Base-by-base conservation (phyloP, 2,888 invertebrate genomes). In the Conops quadrifasciatus region DNA sequence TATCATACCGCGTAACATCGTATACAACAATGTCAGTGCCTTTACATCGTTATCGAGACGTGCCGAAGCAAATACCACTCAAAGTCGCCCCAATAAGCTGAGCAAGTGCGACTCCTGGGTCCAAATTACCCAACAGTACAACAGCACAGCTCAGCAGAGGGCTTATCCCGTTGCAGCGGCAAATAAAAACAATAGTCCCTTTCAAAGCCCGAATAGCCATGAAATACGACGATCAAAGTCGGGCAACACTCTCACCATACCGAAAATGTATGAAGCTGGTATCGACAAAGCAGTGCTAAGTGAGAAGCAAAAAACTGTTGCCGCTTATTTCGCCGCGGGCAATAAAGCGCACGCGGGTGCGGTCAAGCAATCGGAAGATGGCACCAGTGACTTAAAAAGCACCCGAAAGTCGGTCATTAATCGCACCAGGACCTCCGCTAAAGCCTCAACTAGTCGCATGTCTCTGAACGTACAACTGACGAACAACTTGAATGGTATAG, bases 21-120 rank as follows among this genome's bases (percentile, higher is more conserved):
- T 86, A 15, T 85, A 80, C 30, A 85, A 85, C 70, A 85, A 86
- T 72, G 77, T 86, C 2, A 81, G 79, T 67, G 84, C 84, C 9
- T 85, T 85, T 21, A 80, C 79, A 13, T 82, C 81, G 26, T 76
- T 84, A 76, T 87, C 81, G 79, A 81, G 80, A 1, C 79, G 81
- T 28, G 84, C 81, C 74, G 75, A 75, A 0, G 73, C 75, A 0
- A 72, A 74, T 4, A 72, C 73, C 2, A 59, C 59, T 7, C 68
- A 76, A 66, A 2, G 76, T 13, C 74, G 82, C 2, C 66, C 82
- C 4, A 78, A 82, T 67, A 83, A 84, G 13, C 80, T 90, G 13
- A 90, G 89, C 78, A 92, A 93, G 82, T 93, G 93, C 11, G 93
- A 93, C 82, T 93, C 93, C 3, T 94, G 93, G 94, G 92, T 93